Percentiles rank a stretch among this genome's conserved stretches.
Conservation (phyloP, 1,140 invertebrate genomes). For the Dreissena rostriformis region DNA sequence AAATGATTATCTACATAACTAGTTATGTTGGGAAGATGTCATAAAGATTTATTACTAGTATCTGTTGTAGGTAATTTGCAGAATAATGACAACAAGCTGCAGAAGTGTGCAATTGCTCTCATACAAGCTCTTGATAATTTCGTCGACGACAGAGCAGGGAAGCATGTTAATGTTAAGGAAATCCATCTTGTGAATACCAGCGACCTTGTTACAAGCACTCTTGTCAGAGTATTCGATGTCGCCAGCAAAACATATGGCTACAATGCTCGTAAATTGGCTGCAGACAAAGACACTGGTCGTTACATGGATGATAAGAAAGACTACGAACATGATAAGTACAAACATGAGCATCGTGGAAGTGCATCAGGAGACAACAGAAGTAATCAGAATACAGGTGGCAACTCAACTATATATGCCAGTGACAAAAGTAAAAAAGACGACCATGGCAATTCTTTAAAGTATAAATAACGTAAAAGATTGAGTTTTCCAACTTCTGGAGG, state of each 20-base stretch:
- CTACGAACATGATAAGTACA: neutral
- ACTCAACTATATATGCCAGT: neutral
- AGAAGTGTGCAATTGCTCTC: neutral
- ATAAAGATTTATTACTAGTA: neutral
- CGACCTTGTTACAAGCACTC: neutral
- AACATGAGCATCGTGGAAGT: neutral
- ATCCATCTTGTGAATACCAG: slow-evolving; percentile 26
- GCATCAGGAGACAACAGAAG: too few relatives aligned
- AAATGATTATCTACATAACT: too few relatives aligned
- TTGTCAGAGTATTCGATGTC: slow-evolving; percentile 25
- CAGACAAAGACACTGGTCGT: too few relatives aligned
- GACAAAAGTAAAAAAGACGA: neutral
- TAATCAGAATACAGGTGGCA: neutral
- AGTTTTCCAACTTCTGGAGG: neutral
- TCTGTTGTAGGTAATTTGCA: slow-evolving; percentile 5
- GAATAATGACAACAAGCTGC: slow-evolving; percentile 12
- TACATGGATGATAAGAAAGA: too few relatives aligned
- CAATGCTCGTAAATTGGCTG: neutral
- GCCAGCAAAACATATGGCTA: neutral
- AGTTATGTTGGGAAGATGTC: too few relatives aligned
- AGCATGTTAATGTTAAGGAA: slow-evolving; percentile 7
- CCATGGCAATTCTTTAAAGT: too few relatives aligned
- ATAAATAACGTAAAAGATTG: neutral
- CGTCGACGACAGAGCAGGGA: neutral
- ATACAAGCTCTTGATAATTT: slow-evolving; percentile 15